Evolutionary conservation across 2,888 invertebrate species (phyloP).

Genomic region (Allolobophora icterica): DNA sequence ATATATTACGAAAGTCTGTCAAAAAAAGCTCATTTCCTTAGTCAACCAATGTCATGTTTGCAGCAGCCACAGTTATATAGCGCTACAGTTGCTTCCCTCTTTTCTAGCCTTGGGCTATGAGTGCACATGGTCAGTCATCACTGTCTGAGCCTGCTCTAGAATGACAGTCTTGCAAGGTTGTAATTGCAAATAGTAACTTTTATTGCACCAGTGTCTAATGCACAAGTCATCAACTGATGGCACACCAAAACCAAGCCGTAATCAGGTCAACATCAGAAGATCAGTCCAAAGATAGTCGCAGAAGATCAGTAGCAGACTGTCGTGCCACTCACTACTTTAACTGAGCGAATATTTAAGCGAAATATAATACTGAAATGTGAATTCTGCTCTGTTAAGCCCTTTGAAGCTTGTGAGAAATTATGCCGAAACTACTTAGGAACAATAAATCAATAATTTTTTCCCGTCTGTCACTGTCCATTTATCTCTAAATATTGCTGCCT

Average conservation of each 20-base stretch:
- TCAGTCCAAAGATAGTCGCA: no score
- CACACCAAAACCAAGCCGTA: no score
- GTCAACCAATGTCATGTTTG: not conserved
- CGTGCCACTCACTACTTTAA: not conserved
- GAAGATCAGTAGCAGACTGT: not conserved
- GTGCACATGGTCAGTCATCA: not conserved
- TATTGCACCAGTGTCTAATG: no score
- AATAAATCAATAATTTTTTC: not conserved
- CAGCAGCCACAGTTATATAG: not conserved
- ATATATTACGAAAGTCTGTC: not conserved
- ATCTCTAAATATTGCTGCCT: not conserved
- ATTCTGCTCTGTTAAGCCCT: not conserved
- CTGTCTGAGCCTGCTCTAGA: not conserved
- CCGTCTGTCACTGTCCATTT: not conserved
- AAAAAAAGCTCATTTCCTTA: not conserved
- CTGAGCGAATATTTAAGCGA: not conserved
- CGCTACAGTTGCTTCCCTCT: no score
- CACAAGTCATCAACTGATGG: no score
- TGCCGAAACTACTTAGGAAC: not conserved
- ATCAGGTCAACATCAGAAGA: no score
- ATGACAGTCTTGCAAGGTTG: not conserved
- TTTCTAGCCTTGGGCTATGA: not conserved
- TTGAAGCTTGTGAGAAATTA: not conserved
- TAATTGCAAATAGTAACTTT: no score
- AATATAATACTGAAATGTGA: not conserved